Evolutionary conservation across 2,113 vertebrate species (phyloP), one percentile per base, ranked within the genome.

Genomic region (Macrotis lagotis): DNA sequence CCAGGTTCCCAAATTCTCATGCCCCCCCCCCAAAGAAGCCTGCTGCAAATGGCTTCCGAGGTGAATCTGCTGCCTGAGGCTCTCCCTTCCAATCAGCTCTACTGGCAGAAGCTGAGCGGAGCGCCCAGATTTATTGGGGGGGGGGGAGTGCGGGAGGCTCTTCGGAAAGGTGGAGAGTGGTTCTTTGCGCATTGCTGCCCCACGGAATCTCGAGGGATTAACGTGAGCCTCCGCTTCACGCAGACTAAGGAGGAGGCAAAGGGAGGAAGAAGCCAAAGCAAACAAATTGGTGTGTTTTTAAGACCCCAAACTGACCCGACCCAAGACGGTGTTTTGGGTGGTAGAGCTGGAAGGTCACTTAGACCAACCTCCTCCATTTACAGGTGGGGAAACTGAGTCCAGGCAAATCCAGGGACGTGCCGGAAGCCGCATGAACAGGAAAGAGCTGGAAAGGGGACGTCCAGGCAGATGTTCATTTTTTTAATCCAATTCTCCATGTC

Each of bases 171-270:
- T 93, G 19, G 50, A 96, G 96, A 97, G 97, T 96, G 96, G 96
- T 96, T 96, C 96, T 95, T 97, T 93, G 53, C 93, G 95, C 96
- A 94, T 94, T 94, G 97, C 94, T 95, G 97, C 90, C 97, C 97
- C 97, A 98, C 97, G 97, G 97, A 97, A 98, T 37, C 97, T 97
- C 97, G 93, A 95, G 90, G 96, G 97, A 98, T 97, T 98, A 98
- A 96, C 95, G 96, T 97, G 97, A 97, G n/a, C n/a, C n/a, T n/a
- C 97, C 96, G 97, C 97, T 97, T 97, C 96, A 12, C 12, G 31
- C 14, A 31, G 55, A 12, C 11, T 3, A 4, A 59, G 25, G 55
- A 74, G 16, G 19, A 19, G 37, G 66, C 22, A 22, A 44, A n/a
- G 16, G 94, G 96, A 96, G 91, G 91, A 96, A 94, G 93, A 93